These are phyloP conservation scores for Erynnis tages DNA, from an alignment of 2,888 invertebrate species.

Conservation along the genomic window DNA sequence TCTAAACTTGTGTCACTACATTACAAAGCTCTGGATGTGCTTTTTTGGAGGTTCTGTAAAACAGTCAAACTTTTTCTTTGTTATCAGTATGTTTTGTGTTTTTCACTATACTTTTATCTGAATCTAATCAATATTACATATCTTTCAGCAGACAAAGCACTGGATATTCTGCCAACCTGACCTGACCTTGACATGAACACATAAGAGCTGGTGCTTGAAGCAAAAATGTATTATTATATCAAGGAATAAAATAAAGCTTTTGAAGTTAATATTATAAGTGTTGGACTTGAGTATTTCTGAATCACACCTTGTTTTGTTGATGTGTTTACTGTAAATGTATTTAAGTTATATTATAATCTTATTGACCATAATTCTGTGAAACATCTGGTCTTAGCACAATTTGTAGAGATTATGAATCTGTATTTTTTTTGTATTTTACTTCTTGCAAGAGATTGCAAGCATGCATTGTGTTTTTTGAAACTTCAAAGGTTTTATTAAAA, in stretches of 20 bases:
- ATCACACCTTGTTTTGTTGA: slow-evolving; percentile 49
- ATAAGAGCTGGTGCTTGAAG: slow-evolving; percentile 59
- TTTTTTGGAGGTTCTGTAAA: no score
- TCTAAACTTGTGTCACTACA: no score
- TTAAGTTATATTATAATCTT: slow-evolving; percentile 36
- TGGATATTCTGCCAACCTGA: slow-evolving; percentile 59
- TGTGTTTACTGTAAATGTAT: slow-evolving; percentile 49
- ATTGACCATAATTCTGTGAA: slow-evolving; percentile 39
- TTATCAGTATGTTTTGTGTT: no score
- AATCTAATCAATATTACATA: not conserved
- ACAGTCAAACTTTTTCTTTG: no score
- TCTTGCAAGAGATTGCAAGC: no score
- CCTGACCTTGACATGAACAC: slow-evolving; percentile 51
- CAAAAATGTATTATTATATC: slow-evolving; percentile 45
- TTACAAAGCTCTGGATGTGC: no score
- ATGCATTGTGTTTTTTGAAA: no score
- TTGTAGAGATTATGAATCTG: slow-evolving; percentile 12
- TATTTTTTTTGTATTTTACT: no score
- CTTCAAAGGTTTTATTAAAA: no score
- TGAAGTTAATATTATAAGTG: slow-evolving; percentile 48
- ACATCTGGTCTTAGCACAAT: slow-evolving; percentile 65
- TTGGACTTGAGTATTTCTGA: slow-evolving; percentile 49
- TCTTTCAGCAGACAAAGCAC: slow-evolving; percentile 69
- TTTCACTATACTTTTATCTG: no score
- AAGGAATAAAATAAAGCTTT: slow-evolving; percentile 51